Evolutionary conservation across 2,113 vertebrate species (phyloP), one percentile per base, ranked within the genome.

Genomic region (Bubo bubo): DNA sequence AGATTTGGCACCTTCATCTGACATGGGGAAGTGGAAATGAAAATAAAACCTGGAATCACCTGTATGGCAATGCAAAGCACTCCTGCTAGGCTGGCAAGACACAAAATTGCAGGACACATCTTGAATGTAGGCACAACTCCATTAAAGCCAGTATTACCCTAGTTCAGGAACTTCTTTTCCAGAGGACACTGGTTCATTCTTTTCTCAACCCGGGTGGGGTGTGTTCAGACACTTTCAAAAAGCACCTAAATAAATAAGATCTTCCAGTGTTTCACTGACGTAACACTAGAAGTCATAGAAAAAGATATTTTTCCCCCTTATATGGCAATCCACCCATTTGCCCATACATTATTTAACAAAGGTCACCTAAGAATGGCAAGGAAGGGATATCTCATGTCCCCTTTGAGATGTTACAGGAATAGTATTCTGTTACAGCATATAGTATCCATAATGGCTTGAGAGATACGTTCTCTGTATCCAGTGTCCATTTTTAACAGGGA

Each of bases 341-440:
- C 34, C 88, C 82, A 67, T 98, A 87, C 63, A 97, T 98, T 98
- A 98, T 98, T 98, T 97, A 98, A 77, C 90, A 96, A 41, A 70
- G 94, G 96, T 98, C 96, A 98, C 93, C 93, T 95, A 97, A 97
- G 97, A 97, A 86, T 75, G 95, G 82, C 82, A 96, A 94, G 97
- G 87, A 97, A 98, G 79, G 59, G 80, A 24, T 97, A 96, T 88
- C 94, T 93, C 72, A 14, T 79, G 47, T 86, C 72, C 47, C 82
- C 79, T 88, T 88, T 93, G 97, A 96, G 97, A 96, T 91, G 93
- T 93, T 96, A 75, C 55, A 84, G 95, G 88, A 96, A 91, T 79
- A 93, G 97, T 95, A 86, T 98, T 97, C 88, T 88, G 24, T 98
- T 98, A 97, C 97, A 96, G 82, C 35, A 60, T 89, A 85, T 50